Conservation (phyloP, 1,140 invertebrate genomes). For the Antheraea pernyi region DNA sequence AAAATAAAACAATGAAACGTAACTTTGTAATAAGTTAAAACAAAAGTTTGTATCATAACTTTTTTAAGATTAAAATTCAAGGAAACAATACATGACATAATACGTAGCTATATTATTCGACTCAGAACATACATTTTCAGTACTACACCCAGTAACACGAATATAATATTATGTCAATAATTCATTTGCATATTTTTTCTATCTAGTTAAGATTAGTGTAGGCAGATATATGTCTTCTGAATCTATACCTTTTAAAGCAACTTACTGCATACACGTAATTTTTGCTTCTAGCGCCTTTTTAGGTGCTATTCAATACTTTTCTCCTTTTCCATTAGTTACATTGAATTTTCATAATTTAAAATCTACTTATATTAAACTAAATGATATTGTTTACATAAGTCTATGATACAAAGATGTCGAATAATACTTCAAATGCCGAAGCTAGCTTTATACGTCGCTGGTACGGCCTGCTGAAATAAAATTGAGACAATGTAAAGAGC, state of each 20-base stretch:
- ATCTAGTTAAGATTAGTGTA: slow-evolving; percentile 1
- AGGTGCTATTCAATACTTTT: neutral
- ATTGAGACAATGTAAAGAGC: no score
- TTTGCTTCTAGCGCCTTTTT: neutral
- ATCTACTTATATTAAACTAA: no score
- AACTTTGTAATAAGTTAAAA: neutral
- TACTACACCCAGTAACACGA: neutral
- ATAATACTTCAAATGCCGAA: no score
- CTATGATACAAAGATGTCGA: no score
- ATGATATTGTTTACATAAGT: no score
- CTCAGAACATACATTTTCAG: no score
- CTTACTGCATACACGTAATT: neutral
- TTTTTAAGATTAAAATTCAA: neutral
- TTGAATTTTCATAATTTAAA: neutral
- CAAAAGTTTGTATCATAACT: neutral
- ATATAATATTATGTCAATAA: neutral
- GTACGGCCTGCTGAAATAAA: no score
- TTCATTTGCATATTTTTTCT: neutral
- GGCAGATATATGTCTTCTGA: neutral
- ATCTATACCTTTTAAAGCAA: neutral
- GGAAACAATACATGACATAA: neutral
- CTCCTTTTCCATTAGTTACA: neutral
- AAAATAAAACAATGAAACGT: neutral
- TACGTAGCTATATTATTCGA: no score
- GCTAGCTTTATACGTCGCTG: no score